Conservation (phyloP, 92 coral and sea anemone species). For the Umimayanthus kanabou region DNA sequence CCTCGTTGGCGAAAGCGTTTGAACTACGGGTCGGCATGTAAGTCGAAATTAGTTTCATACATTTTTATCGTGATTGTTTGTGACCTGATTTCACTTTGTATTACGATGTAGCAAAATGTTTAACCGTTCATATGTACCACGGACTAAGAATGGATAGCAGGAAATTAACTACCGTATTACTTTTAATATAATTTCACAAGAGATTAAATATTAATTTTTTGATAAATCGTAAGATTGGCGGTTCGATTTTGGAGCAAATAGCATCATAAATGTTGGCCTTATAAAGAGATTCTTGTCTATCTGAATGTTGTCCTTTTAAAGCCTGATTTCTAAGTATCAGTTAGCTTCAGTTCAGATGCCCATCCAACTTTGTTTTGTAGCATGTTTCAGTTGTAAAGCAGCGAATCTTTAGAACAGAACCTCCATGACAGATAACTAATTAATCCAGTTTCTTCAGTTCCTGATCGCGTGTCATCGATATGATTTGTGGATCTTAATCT, state of each 20-base stretch:
- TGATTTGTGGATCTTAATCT: not conserved
- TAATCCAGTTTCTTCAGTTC: not conserved
- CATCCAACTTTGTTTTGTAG: not conserved
- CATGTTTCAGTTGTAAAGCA: not conserved
- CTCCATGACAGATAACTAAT: not conserved
- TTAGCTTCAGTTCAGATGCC: not conserved
- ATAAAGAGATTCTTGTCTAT: not conserved
- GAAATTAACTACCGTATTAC: not conserved
- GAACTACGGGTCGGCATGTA: constrained; percentile 32
- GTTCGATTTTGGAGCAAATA: not conserved
- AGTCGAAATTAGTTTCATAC: not conserved
- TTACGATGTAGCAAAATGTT: not conserved
- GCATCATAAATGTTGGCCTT: not conserved
- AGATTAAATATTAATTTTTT: not conserved
- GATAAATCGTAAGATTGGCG: not conserved
- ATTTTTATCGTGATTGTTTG: not conserved
- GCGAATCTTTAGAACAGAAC: not conserved
- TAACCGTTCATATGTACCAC: not conserved
- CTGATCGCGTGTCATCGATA: constrained; percentile 19
- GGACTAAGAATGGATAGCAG: not conserved
- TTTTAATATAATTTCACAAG: not conserved
- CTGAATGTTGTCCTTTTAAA: not conserved
- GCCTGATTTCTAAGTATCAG: no score
- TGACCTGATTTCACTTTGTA: not conserved
- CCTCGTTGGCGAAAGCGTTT: not conserved